Evolutionary conservation across 2,113 vertebrate genomes (phyloP), one percentile per base, ranked within the genome.

Genomic region (Cephalopholis sonnerati): DNA sequence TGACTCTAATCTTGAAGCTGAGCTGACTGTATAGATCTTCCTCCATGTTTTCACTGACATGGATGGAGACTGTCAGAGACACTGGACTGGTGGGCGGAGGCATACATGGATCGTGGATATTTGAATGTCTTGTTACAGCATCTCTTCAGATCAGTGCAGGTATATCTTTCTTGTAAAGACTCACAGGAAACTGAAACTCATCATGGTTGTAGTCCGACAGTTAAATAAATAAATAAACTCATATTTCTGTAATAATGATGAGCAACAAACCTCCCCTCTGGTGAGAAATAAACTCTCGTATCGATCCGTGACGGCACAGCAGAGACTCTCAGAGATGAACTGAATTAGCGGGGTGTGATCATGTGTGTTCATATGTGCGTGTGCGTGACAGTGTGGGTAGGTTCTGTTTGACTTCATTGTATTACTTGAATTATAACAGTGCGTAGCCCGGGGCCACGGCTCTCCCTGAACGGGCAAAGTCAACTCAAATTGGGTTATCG

Each of bases 401-500:
- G 53, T 85, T 79, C 68, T 89, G 87, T 89, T 91, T 66, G 83
- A 79, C 92, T 91, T 91, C 93, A 93, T 92, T 92, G 93, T 93
- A 69, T 86, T 91, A 72, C 85, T 91, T 86, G 87, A 92, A 94
- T 94, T 92, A 86, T 94, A 32, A 87, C 83, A 86, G 86, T 66
- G 66, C 0, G 25, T 89, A 58, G 93, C 95, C 92, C 44, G 68
- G 79, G 93, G 95, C 87, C 73, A 50, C 59, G 48, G 88, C 92
- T 90, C 92, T 91, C 93, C 90, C 89, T 91, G 82, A 91, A 93
- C 92, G 87, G 89, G 91, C 90, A 93, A 93, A 95, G 94, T 95
- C 95, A 94, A 93, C 91, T 94, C 82, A 93, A 95, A 94, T 93
- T 95, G 95, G 94, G 93, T 95, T 94, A 94, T 87, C 18, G 86